phyloP scores from a whole-genome alignment of 2,888 invertebrate genomes.

The Glaucopsyche alexis region DNA sequence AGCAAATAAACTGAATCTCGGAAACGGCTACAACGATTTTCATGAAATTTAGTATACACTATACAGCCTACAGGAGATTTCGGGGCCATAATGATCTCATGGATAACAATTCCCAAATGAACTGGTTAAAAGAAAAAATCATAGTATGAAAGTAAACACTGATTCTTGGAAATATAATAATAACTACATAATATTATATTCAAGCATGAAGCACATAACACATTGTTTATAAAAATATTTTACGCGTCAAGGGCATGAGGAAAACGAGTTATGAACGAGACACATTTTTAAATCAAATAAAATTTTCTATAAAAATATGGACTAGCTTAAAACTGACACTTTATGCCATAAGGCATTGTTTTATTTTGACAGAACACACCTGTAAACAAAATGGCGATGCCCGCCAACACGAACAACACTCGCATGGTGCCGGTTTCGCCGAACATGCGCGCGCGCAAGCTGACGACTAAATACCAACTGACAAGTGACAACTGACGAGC shows the following conservation, averaged over 20 bases:
- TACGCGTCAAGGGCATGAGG: background rate
- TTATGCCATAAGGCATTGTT: background rate
- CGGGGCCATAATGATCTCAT: too few relatives aligned
- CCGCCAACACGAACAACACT: conserved; percentile 36
- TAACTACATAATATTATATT: background rate
- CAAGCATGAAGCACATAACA: background rate
- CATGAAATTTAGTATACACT: too few relatives aligned
- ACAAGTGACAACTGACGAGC: conserved; percentile 32
- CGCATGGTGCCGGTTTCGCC: conserved; percentile 38
- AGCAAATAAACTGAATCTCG: too few relatives aligned
- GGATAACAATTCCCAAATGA: too few relatives aligned
- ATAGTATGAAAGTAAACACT: background rate
- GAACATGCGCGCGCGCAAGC: conserved; percentile 36
- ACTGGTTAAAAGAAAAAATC: too few relatives aligned
- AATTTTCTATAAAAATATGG: background rate
- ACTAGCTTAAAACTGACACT: background rate
- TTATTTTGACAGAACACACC: conserved; percentile 31
- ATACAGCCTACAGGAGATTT: too few relatives aligned
- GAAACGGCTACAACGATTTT: too few relatives aligned
- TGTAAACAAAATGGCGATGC: conserved; percentile 39
- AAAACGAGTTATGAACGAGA: background rate
- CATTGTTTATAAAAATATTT: conserved; percentile 7
- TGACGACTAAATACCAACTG: conserved; percentile 32
- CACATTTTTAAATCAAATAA: background rate
- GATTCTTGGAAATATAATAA: background rate